A percentile compares a stretch with the other conserved stretches of the same genome.
Evolutionary conservation across 2,797 vertebrate genomes (phyloP).

Genomic region (Poecile montanus): DNA sequence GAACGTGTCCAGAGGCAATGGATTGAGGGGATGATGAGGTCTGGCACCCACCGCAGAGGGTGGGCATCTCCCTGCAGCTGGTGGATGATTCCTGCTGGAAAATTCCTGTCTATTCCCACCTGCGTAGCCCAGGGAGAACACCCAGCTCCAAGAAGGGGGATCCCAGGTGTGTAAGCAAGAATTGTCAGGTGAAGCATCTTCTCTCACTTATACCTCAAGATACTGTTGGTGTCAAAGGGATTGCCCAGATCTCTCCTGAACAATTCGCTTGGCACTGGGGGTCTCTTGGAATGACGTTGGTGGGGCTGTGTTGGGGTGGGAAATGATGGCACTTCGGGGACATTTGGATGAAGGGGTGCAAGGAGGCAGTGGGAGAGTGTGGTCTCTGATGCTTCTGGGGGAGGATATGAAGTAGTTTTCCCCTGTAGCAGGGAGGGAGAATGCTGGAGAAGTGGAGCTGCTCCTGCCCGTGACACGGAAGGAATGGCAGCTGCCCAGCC

Average conservation of each 20-base stretch:
- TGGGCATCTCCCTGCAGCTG: accelerated
- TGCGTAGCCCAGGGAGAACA: background rate
- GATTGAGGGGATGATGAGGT: background rate
- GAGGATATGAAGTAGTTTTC: background rate
- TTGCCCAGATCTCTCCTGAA: background rate
- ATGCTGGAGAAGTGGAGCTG: background rate
- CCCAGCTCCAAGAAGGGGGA: background rate
- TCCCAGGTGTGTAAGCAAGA: background rate
- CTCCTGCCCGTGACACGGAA: background rate
- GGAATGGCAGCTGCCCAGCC: accelerated
- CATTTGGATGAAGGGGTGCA: accelerated
- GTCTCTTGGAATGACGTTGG: background rate
- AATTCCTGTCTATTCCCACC: background rate
- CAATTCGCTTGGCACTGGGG: background rate
- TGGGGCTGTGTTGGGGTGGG: background rate
- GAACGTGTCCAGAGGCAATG: background rate
- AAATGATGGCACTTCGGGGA: background rate
- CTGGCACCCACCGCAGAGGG: accelerated
- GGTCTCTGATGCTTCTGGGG: background rate
- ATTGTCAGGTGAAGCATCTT: background rate
- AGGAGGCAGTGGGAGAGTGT: accelerated
- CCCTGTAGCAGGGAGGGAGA: background rate
- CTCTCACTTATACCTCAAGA: constrained; percentile 42
- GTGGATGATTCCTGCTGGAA: background rate
- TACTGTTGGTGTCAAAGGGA: constrained; percentile 25